These are phyloP conservation scores for Anhinga anhinga DNA, from an alignment of 2,113 vertebrate genomes.

Conservation along the genomic window DNA sequence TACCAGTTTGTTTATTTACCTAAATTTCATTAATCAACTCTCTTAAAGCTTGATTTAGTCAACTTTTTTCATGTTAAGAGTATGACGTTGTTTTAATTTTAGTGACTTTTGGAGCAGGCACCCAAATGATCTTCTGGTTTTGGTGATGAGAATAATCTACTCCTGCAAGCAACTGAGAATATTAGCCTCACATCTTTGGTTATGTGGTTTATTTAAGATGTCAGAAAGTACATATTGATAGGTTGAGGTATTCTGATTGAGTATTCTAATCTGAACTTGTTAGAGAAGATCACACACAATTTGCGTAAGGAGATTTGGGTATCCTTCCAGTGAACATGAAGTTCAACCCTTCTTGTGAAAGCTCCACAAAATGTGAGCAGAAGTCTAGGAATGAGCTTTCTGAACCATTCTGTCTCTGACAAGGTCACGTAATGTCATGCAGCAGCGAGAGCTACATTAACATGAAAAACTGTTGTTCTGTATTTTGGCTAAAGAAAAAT, in stretches of 20 bases:
- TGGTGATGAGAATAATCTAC: not conserved
- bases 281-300: not conserved
- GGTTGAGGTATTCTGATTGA: not conserved
- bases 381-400: not conserved
- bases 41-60: not conserved
- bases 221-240: not conserved
- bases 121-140: not conserved
- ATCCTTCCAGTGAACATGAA: not conserved
- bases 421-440: not conserved
- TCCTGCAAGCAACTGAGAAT: not conserved
- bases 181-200: not conserved
- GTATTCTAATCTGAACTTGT: not conserved
- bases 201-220: not conserved
- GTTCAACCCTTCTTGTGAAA: not conserved
- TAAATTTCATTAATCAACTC: not conserved
- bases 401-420: not conserved
- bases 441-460: not conserved
- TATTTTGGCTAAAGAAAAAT: not conserved
- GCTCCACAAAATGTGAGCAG: not conserved
- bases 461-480: not conserved
- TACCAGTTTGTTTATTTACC: not conserved
- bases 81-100: not conserved
- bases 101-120: not conserved
- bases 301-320: not conserved
- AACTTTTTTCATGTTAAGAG: not conserved